Percentiles rank a stretch among this genome's conserved stretches.
These are phyloP conservation scores for Listronotus oregonensis DNA, from an alignment of 1,140 invertebrate genomes.

Conservation along the genomic window DNA sequence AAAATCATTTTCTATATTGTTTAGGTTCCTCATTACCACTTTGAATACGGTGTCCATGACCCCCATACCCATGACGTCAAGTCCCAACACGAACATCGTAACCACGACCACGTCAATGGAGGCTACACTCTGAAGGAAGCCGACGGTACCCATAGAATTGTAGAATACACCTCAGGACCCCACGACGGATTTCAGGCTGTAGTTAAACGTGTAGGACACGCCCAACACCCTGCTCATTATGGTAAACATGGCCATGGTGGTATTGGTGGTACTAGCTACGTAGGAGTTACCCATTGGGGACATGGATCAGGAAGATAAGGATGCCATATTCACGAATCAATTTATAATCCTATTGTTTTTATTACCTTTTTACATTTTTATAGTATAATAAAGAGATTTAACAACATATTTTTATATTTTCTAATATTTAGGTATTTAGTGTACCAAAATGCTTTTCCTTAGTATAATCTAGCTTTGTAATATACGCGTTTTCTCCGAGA, in stretches of 20 bases:
- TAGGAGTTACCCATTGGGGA: conserved; percentile 44
- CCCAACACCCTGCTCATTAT: conserved; percentile 27
- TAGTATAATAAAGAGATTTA: no score
- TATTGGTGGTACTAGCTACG: conserved; percentile 42
- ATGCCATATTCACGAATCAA: no score
- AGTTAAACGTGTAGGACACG: conserved; percentile 48
- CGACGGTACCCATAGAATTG: conserved; percentile 57
- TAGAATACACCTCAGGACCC: conserved; percentile 56
- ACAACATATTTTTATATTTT: no score
- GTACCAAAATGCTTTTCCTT: no score
- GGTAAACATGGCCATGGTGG: conserved; percentile 29
- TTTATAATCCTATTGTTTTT: no score
- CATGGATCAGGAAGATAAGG: conserved; percentile 30
- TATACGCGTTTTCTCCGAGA: no score
- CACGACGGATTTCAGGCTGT: conserved; percentile 58
- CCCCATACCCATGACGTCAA: conserved; percentile 59
- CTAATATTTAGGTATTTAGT: no score
- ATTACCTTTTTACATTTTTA: no score
- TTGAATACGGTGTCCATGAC: conserved; percentile 59
- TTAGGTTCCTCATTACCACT: conserved; percentile 52
- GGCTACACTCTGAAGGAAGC: conserved; percentile 57
- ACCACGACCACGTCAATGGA: conserved; percentile 58
- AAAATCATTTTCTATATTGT: no score
- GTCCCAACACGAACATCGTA: conserved; percentile 57
- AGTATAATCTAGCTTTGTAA: no score